Evolutionary conservation across 2,797 vertebrate genomes (phyloP), one percentile per base, ranked within the genome.

Genomic region (Microchirus variegatus): DNA sequence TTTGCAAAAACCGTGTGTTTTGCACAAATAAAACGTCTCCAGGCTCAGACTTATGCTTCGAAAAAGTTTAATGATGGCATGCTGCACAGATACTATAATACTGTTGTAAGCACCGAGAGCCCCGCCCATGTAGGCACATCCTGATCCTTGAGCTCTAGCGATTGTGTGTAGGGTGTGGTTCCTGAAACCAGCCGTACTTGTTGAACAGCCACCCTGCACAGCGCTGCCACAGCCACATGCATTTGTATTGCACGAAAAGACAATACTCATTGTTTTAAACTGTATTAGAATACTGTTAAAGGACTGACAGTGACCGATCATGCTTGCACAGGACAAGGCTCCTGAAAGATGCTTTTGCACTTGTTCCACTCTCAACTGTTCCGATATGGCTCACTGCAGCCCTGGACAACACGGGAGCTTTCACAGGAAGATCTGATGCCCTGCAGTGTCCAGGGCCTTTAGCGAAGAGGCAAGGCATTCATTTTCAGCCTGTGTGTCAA

Each of bases 391-490:
- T 52, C 37, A 37, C 59, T 60, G 54, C 67, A 67, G 44, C 60
- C 60, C 59, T 1, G 0, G 52, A 44, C 60, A 35, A 35, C 60
- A 69, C 70, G 71, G 68, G 75, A 66, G 75, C 54, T 85, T 87
- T 88, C 83, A 73, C 86, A 86, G 80, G 0, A 3, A 82, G 78
- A 76, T 89, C 71, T 50, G 80, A 88, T 84, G 64, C 78, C 73
- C 52, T 62, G 0, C 63, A 7, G 64, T 0, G 14, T 50, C 62
- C 26, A 37, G 63, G 74, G 68, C 60, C 80, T 81, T 87, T 85
- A 83, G 83, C 85, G 54, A 45, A 68, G 73, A 86, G 71, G 83
- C 80, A 80, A 61, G 59, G 84, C 77, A 88, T 91, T 92, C 81
- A 83, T 88, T 88, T 62, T 70, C 70, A 47, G 82, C 63, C 31